Conservation (phyloP, 2,797 vertebrate genomes). For the Enteromius mattozi region DNA sequence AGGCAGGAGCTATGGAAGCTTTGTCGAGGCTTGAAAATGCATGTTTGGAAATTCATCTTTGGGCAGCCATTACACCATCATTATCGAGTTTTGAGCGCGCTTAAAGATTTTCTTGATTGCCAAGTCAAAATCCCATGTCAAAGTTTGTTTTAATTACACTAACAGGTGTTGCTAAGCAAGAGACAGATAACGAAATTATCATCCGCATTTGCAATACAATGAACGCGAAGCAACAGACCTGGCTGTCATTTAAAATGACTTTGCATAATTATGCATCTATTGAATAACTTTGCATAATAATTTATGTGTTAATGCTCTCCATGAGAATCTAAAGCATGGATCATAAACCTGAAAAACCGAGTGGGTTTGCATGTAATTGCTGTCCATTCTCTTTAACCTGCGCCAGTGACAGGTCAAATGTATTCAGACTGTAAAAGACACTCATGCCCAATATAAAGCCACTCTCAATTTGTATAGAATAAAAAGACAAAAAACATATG, state of each 20-base stretch:
- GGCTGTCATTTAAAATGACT: slow-evolving; percentile 75
- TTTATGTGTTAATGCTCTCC: slow-evolving; percentile 70
- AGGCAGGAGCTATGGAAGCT: background rate
- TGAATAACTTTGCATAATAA: slow-evolving; percentile 82
- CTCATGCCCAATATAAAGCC: background rate
- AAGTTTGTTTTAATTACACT: slow-evolving; percentile 77
- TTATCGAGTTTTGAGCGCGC: slow-evolving; percentile 57
- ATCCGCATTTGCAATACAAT: slow-evolving; percentile 80
- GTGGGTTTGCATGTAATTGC: slow-evolving; percentile 64
- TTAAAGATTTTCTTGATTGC: slow-evolving; percentile 70
- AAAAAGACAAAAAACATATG: background rate
- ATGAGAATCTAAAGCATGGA: slow-evolving; percentile 64
- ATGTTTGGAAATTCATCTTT: slow-evolving; percentile 53
- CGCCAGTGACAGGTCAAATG: slow-evolving; percentile 60
- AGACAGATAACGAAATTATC: slow-evolving; percentile 76
- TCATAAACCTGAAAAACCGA: slow-evolving; percentile 60
- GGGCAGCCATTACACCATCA: slow-evolving; percentile 42
- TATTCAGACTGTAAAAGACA: slow-evolving; percentile 4
- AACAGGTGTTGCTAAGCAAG: slow-evolving; percentile 78
- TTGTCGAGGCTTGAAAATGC: slow-evolving; percentile 29
- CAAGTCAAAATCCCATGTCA: slow-evolving; percentile 73
- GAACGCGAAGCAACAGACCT: slow-evolving; percentile 75
- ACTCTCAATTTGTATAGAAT: background rate
- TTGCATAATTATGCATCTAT: slow-evolving; percentile 78
- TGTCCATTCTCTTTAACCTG: slow-evolving; percentile 67